Evolutionary conservation across 2,113 vertebrate genomes (phyloP).

Genomic region (Paradisaea rubra): DNA sequence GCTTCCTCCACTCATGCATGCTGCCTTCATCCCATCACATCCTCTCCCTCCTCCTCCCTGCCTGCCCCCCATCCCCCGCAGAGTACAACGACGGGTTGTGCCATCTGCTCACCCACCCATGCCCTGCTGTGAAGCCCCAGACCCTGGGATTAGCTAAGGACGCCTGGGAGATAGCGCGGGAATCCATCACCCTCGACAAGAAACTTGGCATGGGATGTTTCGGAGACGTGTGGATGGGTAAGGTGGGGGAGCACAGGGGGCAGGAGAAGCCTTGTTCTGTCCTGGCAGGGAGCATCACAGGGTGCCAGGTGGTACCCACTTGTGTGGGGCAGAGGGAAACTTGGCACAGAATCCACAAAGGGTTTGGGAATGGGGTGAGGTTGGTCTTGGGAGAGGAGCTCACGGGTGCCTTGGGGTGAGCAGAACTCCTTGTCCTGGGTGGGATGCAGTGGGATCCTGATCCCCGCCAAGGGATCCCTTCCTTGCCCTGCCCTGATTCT

Average conservation of each 20-base stretch:
- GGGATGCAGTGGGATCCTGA: neutral
- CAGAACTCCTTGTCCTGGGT: neutral
- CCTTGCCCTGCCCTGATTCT: neutral
- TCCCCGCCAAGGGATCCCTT: neutral
- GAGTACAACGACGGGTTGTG: slow-evolving; percentile 90
- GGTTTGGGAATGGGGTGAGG: neutral
- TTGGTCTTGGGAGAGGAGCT: neutral
- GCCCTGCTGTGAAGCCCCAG: slow-evolving; percentile 83
- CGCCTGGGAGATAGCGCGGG: slow-evolving; percentile 89
- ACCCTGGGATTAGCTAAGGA: slow-evolving; percentile 91
- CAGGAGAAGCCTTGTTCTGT: neutral
- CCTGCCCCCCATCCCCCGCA: slow-evolving; percentile 13
- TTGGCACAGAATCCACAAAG: neutral
- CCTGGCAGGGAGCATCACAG: neutral
- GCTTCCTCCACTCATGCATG: slow-evolving; percentile 30
- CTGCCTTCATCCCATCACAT: slow-evolving; percentile 65
- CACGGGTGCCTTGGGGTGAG: neutral
- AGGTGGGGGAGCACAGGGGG: neutral
- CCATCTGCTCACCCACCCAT: slow-evolving; percentile 81
- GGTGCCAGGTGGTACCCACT: neutral
- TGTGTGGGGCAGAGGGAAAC: neutral
- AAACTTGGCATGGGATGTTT: slow-evolving; percentile 95
- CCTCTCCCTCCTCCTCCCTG: neutral
- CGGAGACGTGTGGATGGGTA: slow-evolving; percentile 96
- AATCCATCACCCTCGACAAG: slow-evolving; percentile 75